Percentiles rank a stretch among this genome's conserved stretches.
Conservation (phyloP, 2,113 vertebrate species). For the Pogonocichla stellata region DNA sequence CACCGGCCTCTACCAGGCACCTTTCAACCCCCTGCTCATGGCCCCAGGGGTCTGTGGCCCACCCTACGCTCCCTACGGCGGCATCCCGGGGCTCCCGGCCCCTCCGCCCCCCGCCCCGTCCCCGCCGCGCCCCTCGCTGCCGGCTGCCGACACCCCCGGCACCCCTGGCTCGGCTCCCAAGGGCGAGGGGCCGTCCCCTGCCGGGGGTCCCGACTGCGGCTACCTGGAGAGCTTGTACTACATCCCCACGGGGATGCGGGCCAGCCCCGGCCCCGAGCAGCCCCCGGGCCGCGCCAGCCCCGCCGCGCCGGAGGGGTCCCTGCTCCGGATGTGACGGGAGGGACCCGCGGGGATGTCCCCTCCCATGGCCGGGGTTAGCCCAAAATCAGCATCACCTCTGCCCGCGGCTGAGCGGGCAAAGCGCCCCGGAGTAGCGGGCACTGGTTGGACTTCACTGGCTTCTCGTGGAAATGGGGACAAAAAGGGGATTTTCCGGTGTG, state of each 20-base stretch:
- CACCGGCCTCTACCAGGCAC: conserved; percentile 79
- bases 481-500: background rate
- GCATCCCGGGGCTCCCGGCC: conserved; percentile 68
- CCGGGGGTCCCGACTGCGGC: conserved; percentile 78
- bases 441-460: background rate
- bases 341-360: fast-evolving
- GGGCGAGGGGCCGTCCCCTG: conserved; percentile 44
- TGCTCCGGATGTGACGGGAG: background rate
- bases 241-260: conserved; percentile 86
- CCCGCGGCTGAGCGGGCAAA: background rate
- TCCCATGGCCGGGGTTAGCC: background rate
- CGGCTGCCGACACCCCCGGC: conserved; percentile 62
- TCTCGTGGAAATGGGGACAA: background rate
- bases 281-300: conserved; percentile 19
- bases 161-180: conserved; percentile 71
- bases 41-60: conserved; percentile 73
- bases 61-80: conserved; percentile 78
- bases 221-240: conserved; percentile 90
- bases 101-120: conserved; percentile 40
- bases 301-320: background rate
- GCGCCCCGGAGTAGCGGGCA: fast-evolving
- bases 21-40: conserved; percentile 74
- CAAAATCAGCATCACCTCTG: background rate
- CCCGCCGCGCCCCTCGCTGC: conserved; percentile 69
- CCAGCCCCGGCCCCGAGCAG: conserved; percentile 76